Evolutionary conservation across 2,113 vertebrate species (phyloP).

Genomic region (Sigmodon hispidus): DNA sequence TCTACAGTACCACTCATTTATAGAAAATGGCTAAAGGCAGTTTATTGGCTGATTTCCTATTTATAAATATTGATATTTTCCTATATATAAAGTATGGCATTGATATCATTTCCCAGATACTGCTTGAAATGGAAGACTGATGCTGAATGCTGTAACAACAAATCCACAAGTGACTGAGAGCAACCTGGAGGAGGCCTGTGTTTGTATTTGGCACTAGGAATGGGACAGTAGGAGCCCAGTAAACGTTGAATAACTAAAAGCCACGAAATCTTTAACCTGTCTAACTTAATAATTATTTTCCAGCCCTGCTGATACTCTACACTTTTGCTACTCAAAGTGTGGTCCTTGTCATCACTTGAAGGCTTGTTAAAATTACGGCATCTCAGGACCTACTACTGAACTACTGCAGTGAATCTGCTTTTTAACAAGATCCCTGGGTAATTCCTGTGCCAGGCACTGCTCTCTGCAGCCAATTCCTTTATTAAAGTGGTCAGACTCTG

Average conservation of each 20-base stretch:
- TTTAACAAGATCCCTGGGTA: neutral
- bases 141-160: neutral
- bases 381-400: conserved; percentile 12
- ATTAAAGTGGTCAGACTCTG: neutral
- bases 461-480: neutral
- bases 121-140: neutral
- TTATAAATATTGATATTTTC: neutral
- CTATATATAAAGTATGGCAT: conserved; percentile 36
- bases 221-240: neutral
- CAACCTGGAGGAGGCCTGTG: neutral
- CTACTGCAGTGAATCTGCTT: neutral
- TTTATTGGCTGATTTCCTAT: neutral
- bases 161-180: neutral
- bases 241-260: neutral
- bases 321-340: neutral
- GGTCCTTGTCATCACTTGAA: neutral
- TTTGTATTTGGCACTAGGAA: neutral
- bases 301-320: neutral
- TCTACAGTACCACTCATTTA: neutral
- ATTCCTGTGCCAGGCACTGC: neutral
- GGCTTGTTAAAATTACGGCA: conserved; percentile 24
- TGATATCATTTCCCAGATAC: neutral
- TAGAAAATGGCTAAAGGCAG: neutral
- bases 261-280: neutral
- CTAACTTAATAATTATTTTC: neutral